Evolutionary conservation across 2,888 invertebrate species (phyloP).

Genomic region (Hymenopus coronatus): DNA sequence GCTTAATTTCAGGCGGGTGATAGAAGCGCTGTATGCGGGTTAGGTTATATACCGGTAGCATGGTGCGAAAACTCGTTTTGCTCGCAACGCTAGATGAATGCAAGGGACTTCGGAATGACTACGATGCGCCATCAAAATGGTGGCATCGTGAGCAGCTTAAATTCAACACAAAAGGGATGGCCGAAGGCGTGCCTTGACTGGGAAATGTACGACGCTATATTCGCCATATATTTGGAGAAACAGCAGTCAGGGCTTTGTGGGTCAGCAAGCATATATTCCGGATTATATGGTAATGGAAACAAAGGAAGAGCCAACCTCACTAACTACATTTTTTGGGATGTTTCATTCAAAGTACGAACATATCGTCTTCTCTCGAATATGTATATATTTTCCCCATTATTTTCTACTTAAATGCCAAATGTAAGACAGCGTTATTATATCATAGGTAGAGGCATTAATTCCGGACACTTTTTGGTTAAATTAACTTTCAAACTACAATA

Average conservation of each 20-base stretch:
- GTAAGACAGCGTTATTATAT: no score
- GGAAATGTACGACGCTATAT: background rate
- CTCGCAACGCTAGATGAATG: background rate
- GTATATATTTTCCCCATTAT: no score
- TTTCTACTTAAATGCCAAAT: no score
- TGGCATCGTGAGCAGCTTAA: background rate
- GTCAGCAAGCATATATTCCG: background rate
- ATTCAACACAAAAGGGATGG: background rate
- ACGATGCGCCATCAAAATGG: background rate
- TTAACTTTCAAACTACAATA: no score
- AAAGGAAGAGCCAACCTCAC: background rate
- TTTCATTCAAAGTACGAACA: no score
- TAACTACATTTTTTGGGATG: background rate
- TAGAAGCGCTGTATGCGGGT: background rate
- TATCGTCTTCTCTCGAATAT: no score
- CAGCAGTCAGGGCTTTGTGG: background rate
- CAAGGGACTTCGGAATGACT: background rate
- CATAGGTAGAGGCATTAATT: no score
- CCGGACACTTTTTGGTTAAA: no score
- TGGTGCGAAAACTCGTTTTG: background rate
- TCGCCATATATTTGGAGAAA: background rate
- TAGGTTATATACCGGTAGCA: background rate
- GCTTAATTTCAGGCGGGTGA: slow-evolving; percentile 10
- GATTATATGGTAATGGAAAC: background rate
- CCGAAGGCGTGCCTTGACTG: background rate